Evolutionary conservation across 2,797 vertebrate genomes (phyloP).

Genomic region (Chelmon rostratus): DNA sequence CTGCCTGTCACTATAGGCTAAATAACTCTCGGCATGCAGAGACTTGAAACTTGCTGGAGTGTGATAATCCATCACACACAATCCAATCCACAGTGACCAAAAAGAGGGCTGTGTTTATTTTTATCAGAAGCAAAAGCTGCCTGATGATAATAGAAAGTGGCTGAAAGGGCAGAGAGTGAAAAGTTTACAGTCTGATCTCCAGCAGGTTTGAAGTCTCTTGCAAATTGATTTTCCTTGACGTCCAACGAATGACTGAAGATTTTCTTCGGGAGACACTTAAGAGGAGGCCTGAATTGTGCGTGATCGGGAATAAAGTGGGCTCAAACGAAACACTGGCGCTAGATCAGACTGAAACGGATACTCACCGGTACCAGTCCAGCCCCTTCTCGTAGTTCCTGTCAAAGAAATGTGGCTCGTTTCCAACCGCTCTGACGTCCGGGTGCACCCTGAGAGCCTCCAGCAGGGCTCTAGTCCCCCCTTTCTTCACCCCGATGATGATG

Average conservation of each 20-base stretch:
- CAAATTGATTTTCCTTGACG: not conserved
- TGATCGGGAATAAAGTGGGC: not conserved
- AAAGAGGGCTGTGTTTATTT: not conserved
- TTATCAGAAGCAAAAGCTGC: not conserved
- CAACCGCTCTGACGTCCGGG: slow-evolving; percentile 96
- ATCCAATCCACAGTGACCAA: not conserved
- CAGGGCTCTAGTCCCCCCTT: slow-evolving; percentile 95
- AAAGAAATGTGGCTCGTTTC: slow-evolving; percentile 98
- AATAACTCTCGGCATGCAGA: not conserved
- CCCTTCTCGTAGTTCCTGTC: slow-evolving; percentile 98
- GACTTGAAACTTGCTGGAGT: not conserved
- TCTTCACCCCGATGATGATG: slow-evolving; percentile 98
- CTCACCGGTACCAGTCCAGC: slow-evolving; percentile 98
- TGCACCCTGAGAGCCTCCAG: slow-evolving; percentile 96
- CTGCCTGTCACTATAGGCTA: not conserved
- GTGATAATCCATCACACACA: not conserved
- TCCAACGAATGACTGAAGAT: not conserved
- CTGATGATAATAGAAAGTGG: too few species aligned
- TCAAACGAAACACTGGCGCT: not conserved
- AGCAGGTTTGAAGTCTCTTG: not conserved
- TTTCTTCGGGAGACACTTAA: not conserved
- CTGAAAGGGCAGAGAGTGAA: not conserved
- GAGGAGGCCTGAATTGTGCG: not conserved
- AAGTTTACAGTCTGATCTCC: slow-evolving; percentile 24
- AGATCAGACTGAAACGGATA: not conserved